Percentiles rank a stretch among this genome's conserved stretches.
phyloP scores from a whole-genome alignment of 1,140 invertebrate species.

The Scaptomyza graminum region DNA sequence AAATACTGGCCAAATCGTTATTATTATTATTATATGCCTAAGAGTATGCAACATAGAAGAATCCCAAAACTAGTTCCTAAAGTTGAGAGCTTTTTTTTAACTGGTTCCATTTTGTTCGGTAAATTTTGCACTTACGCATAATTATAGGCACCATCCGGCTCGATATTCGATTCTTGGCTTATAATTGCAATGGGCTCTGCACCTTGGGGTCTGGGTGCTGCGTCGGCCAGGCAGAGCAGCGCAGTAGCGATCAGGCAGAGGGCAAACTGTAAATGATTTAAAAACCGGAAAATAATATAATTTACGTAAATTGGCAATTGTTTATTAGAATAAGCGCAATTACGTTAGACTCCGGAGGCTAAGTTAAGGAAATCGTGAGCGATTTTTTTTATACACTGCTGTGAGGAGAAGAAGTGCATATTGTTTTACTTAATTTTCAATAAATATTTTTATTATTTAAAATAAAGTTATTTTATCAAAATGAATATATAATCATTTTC shows the following conservation, averaged over 20 bases:
- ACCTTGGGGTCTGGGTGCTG: constrained; percentile 85
- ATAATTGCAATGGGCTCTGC: constrained; percentile 86
- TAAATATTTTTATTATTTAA: too few species aligned
- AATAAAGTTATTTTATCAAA: too few species aligned
- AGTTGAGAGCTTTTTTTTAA: constrained; percentile 3
- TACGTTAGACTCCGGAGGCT: constrained; percentile 14
- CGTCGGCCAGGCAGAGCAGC: constrained; percentile 75
- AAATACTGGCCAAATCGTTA: too few species aligned
- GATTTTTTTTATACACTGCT: background rate
- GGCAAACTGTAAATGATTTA: constrained; percentile 60
- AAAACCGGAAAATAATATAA: constrained; percentile 44
- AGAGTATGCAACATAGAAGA: constrained; percentile 44
- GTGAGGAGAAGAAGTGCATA: background rate
- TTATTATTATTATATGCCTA: background rate
- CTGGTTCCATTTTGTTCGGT: constrained; percentile 11
- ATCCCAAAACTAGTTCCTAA: background rate
- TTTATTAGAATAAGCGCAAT: constrained; percentile 40
- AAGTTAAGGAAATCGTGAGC: constrained; percentile 26
- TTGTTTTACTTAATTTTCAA: background rate
- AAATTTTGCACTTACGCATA: constrained; percentile 84
- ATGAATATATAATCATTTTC: too few species aligned
- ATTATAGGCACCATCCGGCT: constrained; percentile 87
- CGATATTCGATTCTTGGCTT: constrained; percentile 87
- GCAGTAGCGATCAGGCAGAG: constrained; percentile 70
- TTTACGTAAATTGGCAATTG: constrained; percentile 41